Evolutionary conservation across 2,113 vertebrate species (phyloP).

Genomic region (Capreolus pygargus): DNA sequence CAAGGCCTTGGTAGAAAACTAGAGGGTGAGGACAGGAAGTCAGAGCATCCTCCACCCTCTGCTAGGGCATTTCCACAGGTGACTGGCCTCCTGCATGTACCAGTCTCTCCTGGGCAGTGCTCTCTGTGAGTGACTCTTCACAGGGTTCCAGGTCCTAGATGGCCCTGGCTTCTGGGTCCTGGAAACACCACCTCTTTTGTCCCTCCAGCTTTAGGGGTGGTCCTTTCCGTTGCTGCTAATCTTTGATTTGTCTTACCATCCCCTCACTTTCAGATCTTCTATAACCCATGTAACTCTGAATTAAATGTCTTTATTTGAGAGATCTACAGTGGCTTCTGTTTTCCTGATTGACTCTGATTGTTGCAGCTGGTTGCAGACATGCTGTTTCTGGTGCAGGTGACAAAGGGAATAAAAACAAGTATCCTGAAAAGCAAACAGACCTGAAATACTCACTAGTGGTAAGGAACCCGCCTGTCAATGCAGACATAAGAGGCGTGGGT

Average conservation of each 20-base stretch:
- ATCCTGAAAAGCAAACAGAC: not conserved
- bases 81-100: rapidly evolving
- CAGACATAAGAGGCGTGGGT: not conserved
- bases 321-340: not conserved
- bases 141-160: not conserved
- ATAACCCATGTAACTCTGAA: not conserved
- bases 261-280: not conserved
- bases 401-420: not conserved
- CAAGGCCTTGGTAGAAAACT: not conserved
- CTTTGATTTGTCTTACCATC: not conserved
- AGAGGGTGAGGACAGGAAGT: not conserved
- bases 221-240: not conserved
- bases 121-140: not conserved
- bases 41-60: not conserved
- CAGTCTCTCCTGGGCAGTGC: rapidly evolving
- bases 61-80: not conserved
- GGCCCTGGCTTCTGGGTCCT: not conserved
- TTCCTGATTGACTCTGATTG: not conserved
- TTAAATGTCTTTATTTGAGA: not conserved
- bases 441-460: not conserved
- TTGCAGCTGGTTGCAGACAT: not conserved
- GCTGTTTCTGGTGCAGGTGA: not conserved
- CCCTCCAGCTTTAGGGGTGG: not conserved
- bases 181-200: not conserved
- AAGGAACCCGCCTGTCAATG: not conserved